These are phyloP conservation scores for Amorpha juglandis DNA, from an alignment of 2,888 invertebrate genomes.

Conservation along the genomic window DNA sequence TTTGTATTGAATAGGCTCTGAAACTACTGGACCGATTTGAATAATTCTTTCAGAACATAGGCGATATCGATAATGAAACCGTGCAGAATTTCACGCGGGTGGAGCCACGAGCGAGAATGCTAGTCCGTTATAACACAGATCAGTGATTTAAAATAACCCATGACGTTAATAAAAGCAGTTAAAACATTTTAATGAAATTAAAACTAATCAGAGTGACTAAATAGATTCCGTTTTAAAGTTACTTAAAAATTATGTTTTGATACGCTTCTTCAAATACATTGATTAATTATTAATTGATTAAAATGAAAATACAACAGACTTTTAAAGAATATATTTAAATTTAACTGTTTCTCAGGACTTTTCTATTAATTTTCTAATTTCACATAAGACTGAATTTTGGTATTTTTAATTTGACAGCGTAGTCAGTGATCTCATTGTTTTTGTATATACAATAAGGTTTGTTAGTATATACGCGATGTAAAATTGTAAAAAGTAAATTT, in stretches of 20 bases:
- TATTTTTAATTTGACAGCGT: slow-evolving; percentile 42
- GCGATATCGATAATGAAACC: too few species aligned
- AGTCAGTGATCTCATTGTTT: slow-evolving; percentile 39
- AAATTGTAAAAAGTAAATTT: slow-evolving; percentile 62
- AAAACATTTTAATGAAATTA: neutral
- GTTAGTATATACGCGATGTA: slow-evolving; percentile 36
- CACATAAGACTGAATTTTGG: slow-evolving; percentile 54
- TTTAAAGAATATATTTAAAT: neutral
- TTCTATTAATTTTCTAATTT: slow-evolving; percentile 35
- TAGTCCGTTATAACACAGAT: too few species aligned
- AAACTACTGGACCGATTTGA: too few species aligned
- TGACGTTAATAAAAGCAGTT: neutral
- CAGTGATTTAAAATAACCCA: neutral
- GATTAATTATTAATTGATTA: too few species aligned
- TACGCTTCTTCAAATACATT: neutral
- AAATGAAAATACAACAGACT: neutral
- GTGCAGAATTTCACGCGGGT: too few species aligned
- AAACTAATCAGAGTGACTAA: neutral
- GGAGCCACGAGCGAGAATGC: too few species aligned
- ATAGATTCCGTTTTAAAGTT: neutral
- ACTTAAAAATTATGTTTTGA: neutral
- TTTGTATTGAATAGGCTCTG: too few species aligned
- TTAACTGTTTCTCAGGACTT: neutral
- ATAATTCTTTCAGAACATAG: too few species aligned
- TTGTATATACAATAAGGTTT: slow-evolving; percentile 30